Evolutionary conservation across 2,888 invertebrate species (phyloP), one percentile per base, ranked within the genome.

Genomic region (Pardosa pseudoannulata): DNA sequence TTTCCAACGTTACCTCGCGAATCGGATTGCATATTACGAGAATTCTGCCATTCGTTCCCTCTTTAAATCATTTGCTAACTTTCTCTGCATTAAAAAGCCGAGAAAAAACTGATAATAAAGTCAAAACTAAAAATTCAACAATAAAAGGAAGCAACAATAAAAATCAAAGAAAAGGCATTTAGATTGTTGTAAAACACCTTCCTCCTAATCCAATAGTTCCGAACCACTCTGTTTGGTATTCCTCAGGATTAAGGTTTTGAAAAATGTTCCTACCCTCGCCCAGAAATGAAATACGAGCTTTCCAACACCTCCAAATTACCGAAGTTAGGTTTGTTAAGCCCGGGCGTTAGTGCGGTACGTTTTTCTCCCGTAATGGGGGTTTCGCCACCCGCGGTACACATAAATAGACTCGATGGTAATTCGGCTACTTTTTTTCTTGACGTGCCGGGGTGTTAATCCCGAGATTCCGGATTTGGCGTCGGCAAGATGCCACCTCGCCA

Each of bases 171-270:
- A n/a, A n/a, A n/a, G n/a, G n/a, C n/a, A n/a, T n/a, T n/a, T n/a
- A n/a, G n/a, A n/a, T n/a, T n/a, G n/a, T n/a, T n/a, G n/a, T n/a
- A 73, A 85, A 85, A 85, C 78, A 73, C 78, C 73, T 72, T 85
- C 76, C 32, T 72, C n/a, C 73, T 85, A 85, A 85, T 85, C 83
- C 83, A 78, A 79, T 79, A 78, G 78, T 85, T 78, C 67, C 78
- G 67, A 78, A 78, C 67, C 73, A 46, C 67, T 41, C 41, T 62
- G n/a, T 56, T 71, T 29, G 76, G 71, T 29, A 32, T 85, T 73
- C 56, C 50, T 16, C 39, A 7, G 83, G 83, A 85, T 85, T 85
- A 85, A 28, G 65, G 72, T 64, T 75, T 76, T 56, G 41, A 27
- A 73, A 78, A 79, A 73, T 78, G 78, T 36, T 56, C 7, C 23